Evolutionary conservation across 2,797 vertebrate species (phyloP), one percentile per base, ranked within the genome.

Genomic region (Ambastaia sidthimunki): DNA sequence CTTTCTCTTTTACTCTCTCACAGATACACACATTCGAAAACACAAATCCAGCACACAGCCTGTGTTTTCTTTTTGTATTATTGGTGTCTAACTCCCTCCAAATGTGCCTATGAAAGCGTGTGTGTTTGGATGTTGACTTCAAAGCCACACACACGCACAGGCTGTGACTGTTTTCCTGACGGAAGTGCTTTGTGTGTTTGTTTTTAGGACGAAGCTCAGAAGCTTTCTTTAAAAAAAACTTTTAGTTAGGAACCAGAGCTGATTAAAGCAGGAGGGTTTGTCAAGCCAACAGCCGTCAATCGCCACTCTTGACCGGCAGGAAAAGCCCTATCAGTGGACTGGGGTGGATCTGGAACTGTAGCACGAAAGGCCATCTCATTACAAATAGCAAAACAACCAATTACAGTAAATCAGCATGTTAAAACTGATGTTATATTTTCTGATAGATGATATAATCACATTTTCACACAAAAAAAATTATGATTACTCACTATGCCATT

Each of bases 261-360:
- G 82, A 80, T 83, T 83, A 83, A 80, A 83, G 60, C 68, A 80
- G 82, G 59, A 78, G 59, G 59, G 74, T 72, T 69, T 68, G 66
- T 66, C 60, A 77, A 71, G 73, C 60, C 59, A 48, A 55, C 57
- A 31, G 66, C 76, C 54, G 34, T 84, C 74, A 37, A 21, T 84
- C 74, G 70, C 25, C 82, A 70, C 78, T 65, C 41, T 25, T 73
- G 60, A 19, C 57, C 41, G 52, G 60, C 82, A 77, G 82, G 82
- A 81, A 78, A 74, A 28, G 41, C 69, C 57, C 65, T 48, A 67
- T 78, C 75, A 78, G 71, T 74, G 31, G 55, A 21, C 19, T 3
- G n/a, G 74, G 57, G 72, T 37, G 48, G 71, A 59, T 18, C 70
- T 60, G 23, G 37, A 73, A 21, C 72, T 52, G 15, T 60, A 68